A percentile compares a stretch with the other conserved stretches of the same genome.
phyloP scores from a whole-genome alignment of 2,888 invertebrate genomes.

The Theodoxus fluviatilis region DNA sequence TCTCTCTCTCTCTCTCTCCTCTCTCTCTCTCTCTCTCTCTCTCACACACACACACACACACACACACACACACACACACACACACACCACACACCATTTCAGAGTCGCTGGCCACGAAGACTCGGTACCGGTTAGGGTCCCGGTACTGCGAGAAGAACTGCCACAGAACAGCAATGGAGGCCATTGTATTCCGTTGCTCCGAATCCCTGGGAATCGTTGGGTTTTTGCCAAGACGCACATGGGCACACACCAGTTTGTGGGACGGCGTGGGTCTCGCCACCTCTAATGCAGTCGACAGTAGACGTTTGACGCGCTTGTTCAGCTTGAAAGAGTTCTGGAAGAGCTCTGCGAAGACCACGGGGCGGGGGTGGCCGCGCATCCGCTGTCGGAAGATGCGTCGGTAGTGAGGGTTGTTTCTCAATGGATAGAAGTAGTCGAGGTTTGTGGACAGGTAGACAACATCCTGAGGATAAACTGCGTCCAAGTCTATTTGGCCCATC shows the following conservation, averaged over 20 bases:
- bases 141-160: slow-evolving; percentile 34
- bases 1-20: no score
- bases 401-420: slow-evolving; percentile 35
- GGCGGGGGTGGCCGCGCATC: slow-evolving; percentile 31
- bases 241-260: slow-evolving; percentile 38
- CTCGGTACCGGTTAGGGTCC: slow-evolving; percentile 32
- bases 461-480: slow-evolving; percentile 34
- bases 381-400: slow-evolving; percentile 29
- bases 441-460: slow-evolving; percentile 38
- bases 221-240: slow-evolving; percentile 37
- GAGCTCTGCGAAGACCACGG: slow-evolving; percentile 34
- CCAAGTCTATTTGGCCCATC: slow-evolving; percentile 33
- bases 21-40: no score
- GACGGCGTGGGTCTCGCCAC: slow-evolving; percentile 26
- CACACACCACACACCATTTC: no score
- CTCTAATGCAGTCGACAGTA: slow-evolving; percentile 27
- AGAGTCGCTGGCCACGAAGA: slow-evolving; percentile 40
- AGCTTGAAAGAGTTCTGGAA: slow-evolving; percentile 37
- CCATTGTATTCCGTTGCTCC: slow-evolving; percentile 33
- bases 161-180: slow-evolving; percentile 36
- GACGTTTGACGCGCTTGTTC: slow-evolving; percentile 31
- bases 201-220: slow-evolving; percentile 38
- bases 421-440: slow-evolving; percentile 36
- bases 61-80: no score
- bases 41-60: no score